Percentiles rank a stretch among this genome's conserved stretches.
phyloP scores from a whole-genome alignment of 2,113 vertebrate genomes.

The Bufo gargarizans region DNA sequence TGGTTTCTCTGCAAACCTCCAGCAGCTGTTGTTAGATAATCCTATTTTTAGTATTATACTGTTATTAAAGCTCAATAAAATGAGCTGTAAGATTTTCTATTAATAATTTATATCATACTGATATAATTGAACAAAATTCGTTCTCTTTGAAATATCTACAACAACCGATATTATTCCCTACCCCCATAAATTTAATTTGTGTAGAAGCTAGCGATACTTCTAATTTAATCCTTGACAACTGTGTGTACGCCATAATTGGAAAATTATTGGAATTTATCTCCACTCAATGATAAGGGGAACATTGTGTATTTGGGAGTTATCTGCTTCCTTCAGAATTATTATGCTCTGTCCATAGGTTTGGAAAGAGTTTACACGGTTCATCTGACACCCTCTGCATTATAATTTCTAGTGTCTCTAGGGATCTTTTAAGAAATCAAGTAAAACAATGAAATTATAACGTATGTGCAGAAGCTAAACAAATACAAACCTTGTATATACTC shows the following conservation, averaged over 20 bases:
- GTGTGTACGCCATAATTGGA: neutral
- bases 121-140: conserved; percentile 31
- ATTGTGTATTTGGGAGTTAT: neutral
- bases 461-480: conserved; percentile 26
- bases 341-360: neutral
- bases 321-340: neutral
- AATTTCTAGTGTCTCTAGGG: neutral
- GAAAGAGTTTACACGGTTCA: neutral
- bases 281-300: neutral
- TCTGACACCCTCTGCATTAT: neutral
- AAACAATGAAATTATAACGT: neutral
- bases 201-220: neutral
- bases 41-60: neutral
- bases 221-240: conserved; percentile 31
- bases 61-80: neutral
- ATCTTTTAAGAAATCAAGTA: neutral
- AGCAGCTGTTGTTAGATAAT: too few relatives aligned
- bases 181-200: neutral
- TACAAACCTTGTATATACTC: conserved; percentile 91
- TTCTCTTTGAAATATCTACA: conserved; percentile 1
- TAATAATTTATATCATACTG: conserved; percentile 18
- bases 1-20: neutral
- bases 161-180: neutral
- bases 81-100: neutral
- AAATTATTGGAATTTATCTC: conserved; percentile 21